A percentile compares a stretch with the other conserved stretches of the same genome.
phyloP scores from a whole-genome alignment of 2,888 invertebrate species.

The Drosophila rubida region DNA sequence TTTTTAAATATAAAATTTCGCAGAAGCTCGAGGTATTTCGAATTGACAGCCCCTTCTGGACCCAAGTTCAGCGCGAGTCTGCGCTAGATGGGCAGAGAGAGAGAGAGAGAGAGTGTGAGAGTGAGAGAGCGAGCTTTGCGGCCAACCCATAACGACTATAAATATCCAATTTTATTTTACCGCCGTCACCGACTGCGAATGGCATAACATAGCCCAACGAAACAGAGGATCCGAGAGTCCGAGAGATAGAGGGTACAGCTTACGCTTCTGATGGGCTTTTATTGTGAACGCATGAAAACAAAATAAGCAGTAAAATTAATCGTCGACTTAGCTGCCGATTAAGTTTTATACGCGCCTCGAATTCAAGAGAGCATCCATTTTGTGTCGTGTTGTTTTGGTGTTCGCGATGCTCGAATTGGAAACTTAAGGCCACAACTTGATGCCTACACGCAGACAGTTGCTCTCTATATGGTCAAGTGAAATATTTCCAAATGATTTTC shows the following conservation, averaged over 20 bases:
- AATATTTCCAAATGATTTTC: conserved; percentile 2
- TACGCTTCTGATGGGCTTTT: conserved; percentile 59
- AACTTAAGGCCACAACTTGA: conserved; percentile 25
- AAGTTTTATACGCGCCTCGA: conserved; percentile 55
- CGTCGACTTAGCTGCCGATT: conserved; percentile 73
- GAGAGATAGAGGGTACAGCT: conserved; percentile 38
- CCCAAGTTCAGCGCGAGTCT: conserved; percentile 10
- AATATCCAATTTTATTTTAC: conserved; percentile 73
- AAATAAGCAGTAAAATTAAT: conserved; percentile 78
- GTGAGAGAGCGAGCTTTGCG: conserved; percentile 18
- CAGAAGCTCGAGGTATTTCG: conserved; percentile 68
- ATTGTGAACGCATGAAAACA: conserved; percentile 67
- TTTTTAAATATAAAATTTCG: conserved; percentile 49
- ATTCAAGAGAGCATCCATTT: conserved; percentile 58
- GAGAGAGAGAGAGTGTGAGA: not conserved
- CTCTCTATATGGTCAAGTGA: conserved; percentile 11
- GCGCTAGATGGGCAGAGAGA: not conserved
- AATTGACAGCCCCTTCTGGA: conserved; percentile 39
- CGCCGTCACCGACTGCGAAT: conserved; percentile 47
- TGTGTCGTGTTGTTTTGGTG: conserved; percentile 37
- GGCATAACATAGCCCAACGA: conserved; percentile 16
- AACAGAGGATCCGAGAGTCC: not conserved
- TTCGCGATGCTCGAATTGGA: conserved; percentile 20
- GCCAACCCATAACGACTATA: conserved; percentile 64
- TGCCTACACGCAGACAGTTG: too few species aligned